phyloP scores from a whole-genome alignment of 2,888 invertebrate species.

The Mimachlamys varia region DNA sequence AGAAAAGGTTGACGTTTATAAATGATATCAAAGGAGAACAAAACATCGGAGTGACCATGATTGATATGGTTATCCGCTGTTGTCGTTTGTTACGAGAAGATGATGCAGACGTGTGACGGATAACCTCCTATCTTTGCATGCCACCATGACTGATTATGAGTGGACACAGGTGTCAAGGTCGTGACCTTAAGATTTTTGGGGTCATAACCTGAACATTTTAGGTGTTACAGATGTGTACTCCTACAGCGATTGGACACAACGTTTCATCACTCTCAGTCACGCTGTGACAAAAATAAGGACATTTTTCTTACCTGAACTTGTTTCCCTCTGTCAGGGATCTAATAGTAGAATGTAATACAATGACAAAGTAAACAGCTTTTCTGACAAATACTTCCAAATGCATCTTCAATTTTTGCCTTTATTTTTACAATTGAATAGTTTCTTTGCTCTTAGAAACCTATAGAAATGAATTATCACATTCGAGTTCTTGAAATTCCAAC shows the following conservation, averaged over 20 bases:
- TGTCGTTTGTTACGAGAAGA: constrained; percentile 29
- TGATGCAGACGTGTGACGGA: constrained; percentile 24
- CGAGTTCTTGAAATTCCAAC: too few species aligned
- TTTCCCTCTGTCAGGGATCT: neutral
- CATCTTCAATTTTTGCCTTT: neutral
- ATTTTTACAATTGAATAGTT: neutral
- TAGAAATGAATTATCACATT: neutral
- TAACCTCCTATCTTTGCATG: neutral
- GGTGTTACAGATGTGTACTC: neutral
- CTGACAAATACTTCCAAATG: neutral
- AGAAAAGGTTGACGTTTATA: constrained; percentile 25
- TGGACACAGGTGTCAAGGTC: constrained; percentile 33
- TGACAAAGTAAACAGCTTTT: neutral
- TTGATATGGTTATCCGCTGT: constrained; percentile 29
- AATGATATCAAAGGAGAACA: neutral
- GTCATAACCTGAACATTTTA: neutral
- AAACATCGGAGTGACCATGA: constrained; percentile 29
- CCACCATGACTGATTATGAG: neutral
- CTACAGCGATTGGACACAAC: constrained; percentile 19
- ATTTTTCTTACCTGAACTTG: constrained; percentile 7
- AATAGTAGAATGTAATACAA: neutral
- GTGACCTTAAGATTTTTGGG: neutral
- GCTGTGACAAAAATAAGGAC: neutral
- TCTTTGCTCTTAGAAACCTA: neutral
- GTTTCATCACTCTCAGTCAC: constrained; percentile 16